Evolutionary conservation across 2,888 invertebrate species (phyloP), one percentile per base, ranked within the genome.

Genomic region (Tachina fera): DNA sequence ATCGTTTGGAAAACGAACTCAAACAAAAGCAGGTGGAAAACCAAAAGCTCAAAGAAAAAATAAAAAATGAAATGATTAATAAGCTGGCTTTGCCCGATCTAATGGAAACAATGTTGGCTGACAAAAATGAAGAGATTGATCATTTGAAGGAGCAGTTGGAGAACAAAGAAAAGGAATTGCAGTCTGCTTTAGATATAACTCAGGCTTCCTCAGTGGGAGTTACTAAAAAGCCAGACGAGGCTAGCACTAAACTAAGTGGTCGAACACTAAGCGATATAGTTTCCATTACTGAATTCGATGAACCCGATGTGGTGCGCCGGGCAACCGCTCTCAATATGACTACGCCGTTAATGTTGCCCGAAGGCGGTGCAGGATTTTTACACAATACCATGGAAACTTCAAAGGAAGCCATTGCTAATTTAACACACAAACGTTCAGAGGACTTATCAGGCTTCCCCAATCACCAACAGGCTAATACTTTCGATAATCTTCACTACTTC

Each of bases 251-350:
- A 91, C 94, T 94, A 76, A 95, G 96, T 67, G 96, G 95, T 0
- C 94, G 96, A 56, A 96, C 96, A 0, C 93, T 96, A 8, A 96
- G 96, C 90, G 96, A 96, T 88, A 95, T 96, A 81, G 93, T 96
- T 0, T 96, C 96, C 1, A 95, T 96, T 90, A 95, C 96, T 0
- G 96, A 96, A 87, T 95, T 94, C 83, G 96, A 96, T 85, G 96
- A 96, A 88, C 94, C 95, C 70, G 95, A 95, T 89, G 93, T 95
- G 78, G 94, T 94, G 91, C 93, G 95, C 9, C 94, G 94, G 0
- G 94, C 94, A 9, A 89, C 88, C 6, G 77, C 74, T 9, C 87
- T 87, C 72, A 89, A 88, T 10, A 89, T 90, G 39, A 90, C 89
- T 13, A 90, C 91, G 3, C 91, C 92, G 0, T 87, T 92, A 0